These are phyloP conservation scores for Dunckerocampus dactyliophorus DNA, from an alignment of 2,113 vertebrate species.

Conservation along the genomic window DNA sequence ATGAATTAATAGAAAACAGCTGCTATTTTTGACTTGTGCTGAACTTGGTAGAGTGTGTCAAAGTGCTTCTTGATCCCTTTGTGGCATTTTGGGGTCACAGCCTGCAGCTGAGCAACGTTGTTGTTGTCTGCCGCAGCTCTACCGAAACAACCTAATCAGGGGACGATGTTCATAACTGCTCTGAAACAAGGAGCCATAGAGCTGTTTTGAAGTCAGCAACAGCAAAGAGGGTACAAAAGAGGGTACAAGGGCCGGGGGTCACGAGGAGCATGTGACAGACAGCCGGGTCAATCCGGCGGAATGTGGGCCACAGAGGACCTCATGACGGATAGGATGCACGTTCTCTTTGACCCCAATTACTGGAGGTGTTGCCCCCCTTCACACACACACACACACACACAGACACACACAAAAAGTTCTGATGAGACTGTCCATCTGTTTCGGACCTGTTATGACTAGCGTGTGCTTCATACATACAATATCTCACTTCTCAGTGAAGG, in stretches of 20 bases:
- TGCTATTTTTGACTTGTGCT: not conserved
- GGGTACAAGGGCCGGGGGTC: not conserved
- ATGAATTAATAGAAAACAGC: not conserved
- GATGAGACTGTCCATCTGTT: slow-evolving; percentile 23
- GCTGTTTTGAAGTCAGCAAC: not conserved
- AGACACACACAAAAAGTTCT: not conserved
- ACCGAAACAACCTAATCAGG: not conserved
- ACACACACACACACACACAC: not conserved
- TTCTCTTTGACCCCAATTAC: slow-evolving; percentile 71
- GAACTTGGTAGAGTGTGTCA: not conserved
- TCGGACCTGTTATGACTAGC: slow-evolving; percentile 13
- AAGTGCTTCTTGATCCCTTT: not conserved
- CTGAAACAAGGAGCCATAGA: not conserved
- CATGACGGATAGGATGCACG: slow-evolving; percentile 57
- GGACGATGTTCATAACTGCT: not conserved
- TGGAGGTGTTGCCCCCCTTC: slow-evolving; percentile 52
- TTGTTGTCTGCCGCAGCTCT: no score
- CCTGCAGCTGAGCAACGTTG: not conserved
- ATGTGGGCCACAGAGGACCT: slow-evolving; percentile 37
- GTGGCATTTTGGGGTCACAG: slow-evolving; percentile 1
- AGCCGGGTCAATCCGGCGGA: slow-evolving; percentile 30
- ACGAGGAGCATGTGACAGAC: slow-evolving; percentile 43
- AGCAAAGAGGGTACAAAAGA: not conserved
- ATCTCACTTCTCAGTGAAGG: not conserved
- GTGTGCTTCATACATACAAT: not conserved